Base-by-base conservation (phyloP, 2,888 invertebrate genomes). In the Drosophila multiciliata region DNA sequence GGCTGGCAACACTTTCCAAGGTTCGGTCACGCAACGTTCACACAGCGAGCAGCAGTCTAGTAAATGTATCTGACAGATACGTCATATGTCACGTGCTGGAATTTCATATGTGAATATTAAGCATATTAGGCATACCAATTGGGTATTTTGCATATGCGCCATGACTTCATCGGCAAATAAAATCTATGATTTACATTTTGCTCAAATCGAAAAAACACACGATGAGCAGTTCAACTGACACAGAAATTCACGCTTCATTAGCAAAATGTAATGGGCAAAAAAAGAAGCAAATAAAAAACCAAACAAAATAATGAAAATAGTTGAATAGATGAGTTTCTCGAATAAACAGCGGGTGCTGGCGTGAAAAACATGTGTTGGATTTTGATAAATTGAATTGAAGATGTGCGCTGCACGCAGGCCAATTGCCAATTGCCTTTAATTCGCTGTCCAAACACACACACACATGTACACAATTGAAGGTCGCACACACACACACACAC, bases 191-290 rank as follows among this genome's bases (percentile, higher is more conserved):
- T 29, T 12, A 52, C 15, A 8, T 52, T 12, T 20, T 20, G 42
- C 20, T 26, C 50, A 12, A 33, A 55, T 15, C 23, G 42, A 58
- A 66, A 60, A 26, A 35, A 3, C 50, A 68, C 61, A 50, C 40
- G 60, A 50, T 60, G 50, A 15, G 23, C 15, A 2, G 23, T 45
- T 52, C 42, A 66, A 68, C 63, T 84, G 82, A 70, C 74, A 82
- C 58, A 76, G 48, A 83, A 77, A 81, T 83, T 63, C 73, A 87
- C 82, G 87, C 85, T 73, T 83, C 87, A 83, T 87, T 89, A 87
- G 85, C 75, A 65, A 66, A 60, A 73, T 48, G 32, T 42, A 57
- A 73, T 61, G 49, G 50, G 65, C 69, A 59, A 69, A 75, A 70
- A 29, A 6, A 29, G 29, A 29, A 29, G 29, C 66, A 75, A 71